Conservation (phyloP, 2,888 invertebrate genomes). For the Limnephilus marmoratus region DNA sequence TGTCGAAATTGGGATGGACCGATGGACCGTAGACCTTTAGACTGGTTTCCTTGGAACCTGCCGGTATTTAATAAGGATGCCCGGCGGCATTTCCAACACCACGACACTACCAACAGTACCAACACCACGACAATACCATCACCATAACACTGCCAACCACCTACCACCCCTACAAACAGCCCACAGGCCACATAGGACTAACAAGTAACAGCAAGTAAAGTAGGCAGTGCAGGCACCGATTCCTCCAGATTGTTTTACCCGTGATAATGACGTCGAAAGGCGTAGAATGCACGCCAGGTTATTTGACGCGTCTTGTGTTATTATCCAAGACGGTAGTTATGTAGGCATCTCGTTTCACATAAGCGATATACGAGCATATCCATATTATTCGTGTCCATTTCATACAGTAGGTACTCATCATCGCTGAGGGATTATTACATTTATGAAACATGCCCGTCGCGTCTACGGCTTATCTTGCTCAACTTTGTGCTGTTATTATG, state of each 20-base stretch:
- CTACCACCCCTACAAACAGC: background rate
- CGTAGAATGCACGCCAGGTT: slow-evolving; percentile 38
- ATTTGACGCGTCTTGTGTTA: slow-evolving; percentile 4
- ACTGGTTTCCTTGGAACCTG: slow-evolving; percentile 63
- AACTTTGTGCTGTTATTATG: background rate
- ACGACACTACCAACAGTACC: background rate
- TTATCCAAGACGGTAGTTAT: slow-evolving; percentile 36
- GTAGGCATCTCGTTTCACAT: background rate
- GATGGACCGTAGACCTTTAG: slow-evolving; percentile 53
- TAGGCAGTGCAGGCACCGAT: background rate
- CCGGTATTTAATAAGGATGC: slow-evolving; percentile 54
- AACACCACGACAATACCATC: slow-evolving; percentile 4
- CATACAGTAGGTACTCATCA: background rate
- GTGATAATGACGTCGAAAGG: slow-evolving; percentile 32
- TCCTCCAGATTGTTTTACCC: background rate
- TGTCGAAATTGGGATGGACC: slow-evolving; percentile 63
- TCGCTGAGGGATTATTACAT: background rate
- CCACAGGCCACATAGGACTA: background rate
- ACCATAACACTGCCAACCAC: slow-evolving; percentile 7
- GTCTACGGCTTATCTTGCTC: background rate
- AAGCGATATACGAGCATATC: background rate
- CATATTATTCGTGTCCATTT: background rate
- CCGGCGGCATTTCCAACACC: slow-evolving; percentile 57
- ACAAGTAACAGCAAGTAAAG: background rate
- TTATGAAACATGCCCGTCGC: background rate